phyloP scores from a whole-genome alignment of 2,888 invertebrate species.

The Brachylomia viminalis region DNA sequence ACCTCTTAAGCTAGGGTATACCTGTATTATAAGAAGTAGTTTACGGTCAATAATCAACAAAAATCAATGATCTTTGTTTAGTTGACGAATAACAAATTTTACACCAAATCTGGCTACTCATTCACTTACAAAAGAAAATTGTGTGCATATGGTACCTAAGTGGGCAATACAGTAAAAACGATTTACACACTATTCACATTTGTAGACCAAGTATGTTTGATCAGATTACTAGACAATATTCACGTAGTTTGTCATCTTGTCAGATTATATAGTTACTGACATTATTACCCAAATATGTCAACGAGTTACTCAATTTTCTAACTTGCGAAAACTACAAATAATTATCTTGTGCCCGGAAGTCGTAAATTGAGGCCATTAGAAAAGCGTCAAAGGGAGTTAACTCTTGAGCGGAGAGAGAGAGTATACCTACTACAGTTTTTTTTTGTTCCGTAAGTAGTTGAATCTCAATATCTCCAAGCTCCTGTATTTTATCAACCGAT shows the following conservation, averaged over 20 bases:
- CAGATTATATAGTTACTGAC: slow-evolving; percentile 29
- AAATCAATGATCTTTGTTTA: no score
- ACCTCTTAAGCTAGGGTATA: no score
- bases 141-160: not conserved
- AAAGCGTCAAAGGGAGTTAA: not conserved
- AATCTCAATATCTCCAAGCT: not conserved
- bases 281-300: slow-evolving; percentile 56
- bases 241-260: slow-evolving; percentile 16
- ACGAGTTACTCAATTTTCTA: slow-evolving; percentile 52
- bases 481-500: not conserved
- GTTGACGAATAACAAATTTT: not conserved
- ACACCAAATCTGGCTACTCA: slow-evolving; percentile 24
- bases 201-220: slow-evolving; percentile 34
- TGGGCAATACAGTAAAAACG: slow-evolving; percentile 17
- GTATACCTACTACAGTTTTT: no score
- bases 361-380: slow-evolving; percentile 41
- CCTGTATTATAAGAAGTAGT: no score
- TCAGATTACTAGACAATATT: slow-evolving; percentile 43
- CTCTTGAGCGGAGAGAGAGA: not conserved
- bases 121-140: slow-evolving; percentile 16
- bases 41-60: no score
- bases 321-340: slow-evolving; percentile 48
- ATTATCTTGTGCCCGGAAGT: slow-evolving; percentile 48
- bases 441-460: not conserved
- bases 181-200: slow-evolving; percentile 35